Evolutionary conservation across 2,113 vertebrate genomes (phyloP).

Genomic region (Leptocoma aspasia): DNA sequence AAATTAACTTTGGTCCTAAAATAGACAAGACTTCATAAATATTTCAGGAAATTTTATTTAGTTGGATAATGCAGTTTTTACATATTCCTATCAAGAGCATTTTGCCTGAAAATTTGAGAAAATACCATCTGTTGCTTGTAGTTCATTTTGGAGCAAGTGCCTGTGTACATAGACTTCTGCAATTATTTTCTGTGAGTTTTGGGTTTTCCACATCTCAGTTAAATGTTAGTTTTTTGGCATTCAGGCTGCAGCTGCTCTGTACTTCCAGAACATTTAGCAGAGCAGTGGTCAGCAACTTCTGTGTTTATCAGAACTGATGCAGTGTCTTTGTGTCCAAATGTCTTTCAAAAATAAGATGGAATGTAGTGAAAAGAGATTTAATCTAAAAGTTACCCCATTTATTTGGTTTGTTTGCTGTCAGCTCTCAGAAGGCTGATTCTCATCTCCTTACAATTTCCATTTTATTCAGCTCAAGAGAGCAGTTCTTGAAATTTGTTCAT

Average conservation of each 20-base stretch:
- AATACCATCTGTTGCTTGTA: neutral
- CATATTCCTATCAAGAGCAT: neutral
- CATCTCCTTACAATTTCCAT: conserved; percentile 2
- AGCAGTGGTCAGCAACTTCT: neutral
- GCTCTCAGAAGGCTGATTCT: neutral
- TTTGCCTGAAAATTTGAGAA: neutral
- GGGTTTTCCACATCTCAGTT: neutral
- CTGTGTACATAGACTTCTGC: neutral
- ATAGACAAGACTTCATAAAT: neutral
- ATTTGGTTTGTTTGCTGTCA: neutral
- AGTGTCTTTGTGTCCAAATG: neutral
- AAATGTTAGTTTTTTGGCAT: neutral
- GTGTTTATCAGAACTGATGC: neutral
- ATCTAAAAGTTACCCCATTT: neutral
- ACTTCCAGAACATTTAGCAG: neutral
- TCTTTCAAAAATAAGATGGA: neutral
- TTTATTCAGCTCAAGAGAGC: neutral
- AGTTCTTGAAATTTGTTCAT: neutral
- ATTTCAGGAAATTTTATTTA: neutral
- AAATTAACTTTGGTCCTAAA: neutral
- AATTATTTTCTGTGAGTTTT: neutral
- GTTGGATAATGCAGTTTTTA: neutral
- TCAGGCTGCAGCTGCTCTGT: neutral
- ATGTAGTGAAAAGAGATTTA: neutral
- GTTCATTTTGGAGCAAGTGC: neutral